Conservation (phyloP, 2,888 invertebrate genomes). For the Gortyna flavago region DNA sequence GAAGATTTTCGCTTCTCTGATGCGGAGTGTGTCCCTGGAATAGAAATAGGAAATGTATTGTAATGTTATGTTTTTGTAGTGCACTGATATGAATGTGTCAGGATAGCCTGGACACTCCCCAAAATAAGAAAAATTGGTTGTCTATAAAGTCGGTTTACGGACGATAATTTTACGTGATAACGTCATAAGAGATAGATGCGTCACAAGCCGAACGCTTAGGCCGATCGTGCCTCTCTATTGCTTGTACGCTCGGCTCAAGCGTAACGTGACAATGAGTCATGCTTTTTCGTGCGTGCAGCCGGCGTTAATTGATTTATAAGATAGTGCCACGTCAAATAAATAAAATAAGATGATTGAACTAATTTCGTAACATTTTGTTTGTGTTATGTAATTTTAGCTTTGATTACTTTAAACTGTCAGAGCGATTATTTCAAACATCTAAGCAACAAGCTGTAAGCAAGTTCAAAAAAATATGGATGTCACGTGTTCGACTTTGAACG, state of each 20-base stretch:
- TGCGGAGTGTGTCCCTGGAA: conserved; percentile 93
- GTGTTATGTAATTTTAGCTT: background rate
- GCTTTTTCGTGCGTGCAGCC: too few relatives aligned
- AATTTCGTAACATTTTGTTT: background rate
- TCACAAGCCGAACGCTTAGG: too few relatives aligned
- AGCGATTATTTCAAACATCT: background rate
- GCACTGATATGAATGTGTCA: background rate
- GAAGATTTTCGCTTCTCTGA: conserved; percentile 94
- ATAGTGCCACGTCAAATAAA: too few relatives aligned
- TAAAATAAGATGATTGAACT: background rate
- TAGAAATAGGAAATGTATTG: background rate
- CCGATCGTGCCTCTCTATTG: too few relatives aligned
- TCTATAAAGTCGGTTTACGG: too few relatives aligned
- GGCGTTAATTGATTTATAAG: too few relatives aligned
- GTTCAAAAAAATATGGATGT: background rate
- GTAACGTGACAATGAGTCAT: too few relatives aligned
- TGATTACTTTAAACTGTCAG: background rate
- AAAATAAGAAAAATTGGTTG: too few relatives aligned
- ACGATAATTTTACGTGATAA: too few relatives aligned
- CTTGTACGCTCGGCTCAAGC: too few relatives aligned
- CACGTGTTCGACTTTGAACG: background rate
- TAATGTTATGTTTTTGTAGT: background rate
- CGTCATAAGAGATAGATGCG: too few relatives aligned
- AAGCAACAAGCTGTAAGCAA: background rate
- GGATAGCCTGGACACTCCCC: background rate